Percentiles rank a stretch among this genome's conserved stretches.
Conservation (phyloP, 2,113 vertebrate species). For the Myrmecobius fasciatus region DNA sequence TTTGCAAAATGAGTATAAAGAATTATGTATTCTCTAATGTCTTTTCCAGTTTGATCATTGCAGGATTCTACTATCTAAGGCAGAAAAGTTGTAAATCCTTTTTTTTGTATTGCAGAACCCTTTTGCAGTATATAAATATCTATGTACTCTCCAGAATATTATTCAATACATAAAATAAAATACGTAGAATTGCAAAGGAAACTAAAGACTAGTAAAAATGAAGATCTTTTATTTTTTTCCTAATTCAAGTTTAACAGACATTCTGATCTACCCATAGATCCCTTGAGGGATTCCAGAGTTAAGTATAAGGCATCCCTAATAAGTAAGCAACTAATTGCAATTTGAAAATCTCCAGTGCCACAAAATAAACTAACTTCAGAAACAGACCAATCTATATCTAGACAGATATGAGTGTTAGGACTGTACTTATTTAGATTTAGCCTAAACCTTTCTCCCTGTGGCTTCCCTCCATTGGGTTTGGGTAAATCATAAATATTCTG, state of each 20-base stretch:
- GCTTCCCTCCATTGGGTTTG: neutral
- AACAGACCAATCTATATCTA: accelerated
- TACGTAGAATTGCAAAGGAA: neutral
- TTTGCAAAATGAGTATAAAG: neutral
- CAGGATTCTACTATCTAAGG: neutral
- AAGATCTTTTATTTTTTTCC: neutral
- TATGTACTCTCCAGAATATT: neutral
- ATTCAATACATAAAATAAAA: neutral
- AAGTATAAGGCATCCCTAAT: neutral
- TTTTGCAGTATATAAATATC: neutral
- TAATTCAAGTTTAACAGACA: neutral
- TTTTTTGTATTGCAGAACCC: neutral
- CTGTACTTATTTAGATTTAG: neutral
- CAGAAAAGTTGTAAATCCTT: neutral
- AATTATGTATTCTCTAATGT: neutral
- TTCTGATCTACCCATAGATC: neutral
- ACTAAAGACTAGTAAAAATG: neutral
- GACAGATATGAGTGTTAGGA: neutral
- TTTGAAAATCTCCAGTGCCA: neutral
- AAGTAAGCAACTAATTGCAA: neutral
- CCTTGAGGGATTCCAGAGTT: neutral
- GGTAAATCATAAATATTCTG: neutral
- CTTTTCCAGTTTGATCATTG: neutral
- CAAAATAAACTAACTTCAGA: too few species aligned
- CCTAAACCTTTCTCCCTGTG: neutral